phyloP scores from a whole-genome alignment of 1,140 invertebrate genomes.

The Drosophila gunungcola region DNA sequence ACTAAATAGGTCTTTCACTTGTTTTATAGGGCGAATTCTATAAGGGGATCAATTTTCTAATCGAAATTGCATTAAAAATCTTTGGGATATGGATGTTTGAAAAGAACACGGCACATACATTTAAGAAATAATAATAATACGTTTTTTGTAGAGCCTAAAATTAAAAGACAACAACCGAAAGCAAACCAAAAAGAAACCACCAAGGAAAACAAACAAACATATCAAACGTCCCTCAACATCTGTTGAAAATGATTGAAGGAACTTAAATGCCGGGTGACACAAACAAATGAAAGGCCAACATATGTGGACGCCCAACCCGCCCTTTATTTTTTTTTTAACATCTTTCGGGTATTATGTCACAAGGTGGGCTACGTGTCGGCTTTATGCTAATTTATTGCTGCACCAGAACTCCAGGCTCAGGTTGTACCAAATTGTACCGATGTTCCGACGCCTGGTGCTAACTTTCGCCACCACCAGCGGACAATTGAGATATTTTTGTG shows the following conservation, averaged over 20 bases:
- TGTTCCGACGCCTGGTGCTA: slow-evolving; percentile 20
- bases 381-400: slow-evolving; percentile 48
- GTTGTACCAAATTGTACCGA: neutral
- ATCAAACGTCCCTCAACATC: slow-evolving; percentile 49
- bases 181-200: slow-evolving; percentile 2
- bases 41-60: too few relatives aligned
- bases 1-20: too few relatives aligned
- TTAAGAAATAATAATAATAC: too few relatives aligned
- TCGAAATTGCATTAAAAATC: too few relatives aligned
- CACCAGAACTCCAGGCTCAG: neutral
- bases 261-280: slow-evolving; percentile 19
- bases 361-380: slow-evolving; percentile 41
- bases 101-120: too few relatives aligned
- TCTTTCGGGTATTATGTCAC: slow-evolving; percentile 29
- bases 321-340: neutral
- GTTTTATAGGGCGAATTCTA: too few relatives aligned
- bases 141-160: neutral
- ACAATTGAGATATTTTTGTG: slow-evolving; percentile 47
- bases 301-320: slow-evolving; percentile 42
- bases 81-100: too few relatives aligned
- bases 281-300: slow-evolving; percentile 39
- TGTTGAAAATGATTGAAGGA: slow-evolving; percentile 38
- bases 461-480: slow-evolving; percentile 35
- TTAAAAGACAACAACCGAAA: slow-evolving; percentile 3
- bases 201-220: slow-evolving; percentile 26